A percentile compares a stretch with the other conserved stretches of the same genome.
These are phyloP conservation scores for Guaruba guarouba DNA, from an alignment of 2,113 vertebrate species.

Conservation along the genomic window DNA sequence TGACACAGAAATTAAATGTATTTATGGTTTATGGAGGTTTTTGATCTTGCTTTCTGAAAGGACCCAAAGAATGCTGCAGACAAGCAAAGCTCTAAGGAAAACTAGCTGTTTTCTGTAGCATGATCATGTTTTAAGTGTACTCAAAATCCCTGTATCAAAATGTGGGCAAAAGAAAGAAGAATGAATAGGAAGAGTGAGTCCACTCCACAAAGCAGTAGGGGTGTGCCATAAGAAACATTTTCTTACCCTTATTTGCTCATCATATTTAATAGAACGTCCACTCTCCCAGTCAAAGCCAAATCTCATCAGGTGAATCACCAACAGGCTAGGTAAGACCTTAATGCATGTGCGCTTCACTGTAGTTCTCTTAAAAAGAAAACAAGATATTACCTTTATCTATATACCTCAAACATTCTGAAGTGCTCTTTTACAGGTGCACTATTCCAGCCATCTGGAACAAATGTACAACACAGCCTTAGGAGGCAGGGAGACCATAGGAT, in stretches of 20 bases:
- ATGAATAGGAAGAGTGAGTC: neutral
- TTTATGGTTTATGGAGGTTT: neutral
- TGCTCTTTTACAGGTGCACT: neutral
- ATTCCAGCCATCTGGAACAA: neutral
- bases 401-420: neutral
- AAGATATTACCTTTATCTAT: constrained; percentile 29
- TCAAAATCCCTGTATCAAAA: neutral
- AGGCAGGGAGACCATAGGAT: neutral
- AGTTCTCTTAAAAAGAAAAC: constrained; percentile 84
- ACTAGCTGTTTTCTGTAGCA: neutral
- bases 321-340: constrained; percentile 91
- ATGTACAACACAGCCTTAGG: rapidly evolving
- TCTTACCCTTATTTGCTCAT: constrained; percentile 95
- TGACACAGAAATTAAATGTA: neutral
- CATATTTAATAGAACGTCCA: constrained; percentile 97
- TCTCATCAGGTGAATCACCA: constrained; percentile 98
- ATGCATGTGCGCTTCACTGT: constrained; percentile 97
- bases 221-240: neutral
- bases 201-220: rapidly evolving
- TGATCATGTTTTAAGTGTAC: neutral
- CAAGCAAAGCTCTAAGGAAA: neutral
- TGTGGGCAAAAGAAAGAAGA: neutral
- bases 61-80: neutral
- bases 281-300: constrained; percentile 99
- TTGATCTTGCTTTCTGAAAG: neutral